Base-by-base conservation (phyloP, 35 echinoderm and acorn worm species). In the Patiria miniata region DNA sequence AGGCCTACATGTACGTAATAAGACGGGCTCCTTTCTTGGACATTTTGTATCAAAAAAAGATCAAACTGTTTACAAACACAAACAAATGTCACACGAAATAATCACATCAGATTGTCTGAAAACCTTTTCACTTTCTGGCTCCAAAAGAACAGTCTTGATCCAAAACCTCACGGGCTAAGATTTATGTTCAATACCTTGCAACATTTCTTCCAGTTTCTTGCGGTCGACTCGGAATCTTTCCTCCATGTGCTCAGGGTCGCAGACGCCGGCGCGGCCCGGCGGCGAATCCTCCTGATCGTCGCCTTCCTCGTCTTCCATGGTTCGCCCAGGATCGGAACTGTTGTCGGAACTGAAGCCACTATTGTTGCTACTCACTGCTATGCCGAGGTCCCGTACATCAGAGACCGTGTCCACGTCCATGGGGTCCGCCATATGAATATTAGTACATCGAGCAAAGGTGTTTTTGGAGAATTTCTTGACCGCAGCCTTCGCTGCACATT, bases 211-310 rank as follows among this genome's bases (percentile, higher is more conserved):
- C 39, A 97, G 82, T 85, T 97, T 97, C 78, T 93, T 93, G 30
- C 95, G 95, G 81, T 97, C 95, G 36, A 97, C 95, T 22, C 95
- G 88, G 86, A 97, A 97, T 61, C 91, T 85, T 22, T 97, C 95
- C 61, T 97, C 95, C 44, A 90, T 83, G 77, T 87, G 85, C 51
- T 90, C 86, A 21, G 95, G 88, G 51, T 94, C 91, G 65, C 83
- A 87, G 26, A 42, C 86, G 39, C 37, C 32, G 36, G 28, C 15
- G 19, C 32, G 37, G 26, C 40, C 76, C 39, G 36, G 52, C 79
- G 29, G 53, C 37, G 61, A 80, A 28, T 84, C 88, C 9, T 38
- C 78, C 10, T 78, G 22, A 28, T 77, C 68, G 29, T 42, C 37
- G 36, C 57, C 82, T 36, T 42, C 15, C 7, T 39, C 78, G 36